These are phyloP conservation scores for Melanotaenia parkinsoni DNA, from an alignment of 2,797 vertebrate species.

Conservation along the genomic window DNA sequence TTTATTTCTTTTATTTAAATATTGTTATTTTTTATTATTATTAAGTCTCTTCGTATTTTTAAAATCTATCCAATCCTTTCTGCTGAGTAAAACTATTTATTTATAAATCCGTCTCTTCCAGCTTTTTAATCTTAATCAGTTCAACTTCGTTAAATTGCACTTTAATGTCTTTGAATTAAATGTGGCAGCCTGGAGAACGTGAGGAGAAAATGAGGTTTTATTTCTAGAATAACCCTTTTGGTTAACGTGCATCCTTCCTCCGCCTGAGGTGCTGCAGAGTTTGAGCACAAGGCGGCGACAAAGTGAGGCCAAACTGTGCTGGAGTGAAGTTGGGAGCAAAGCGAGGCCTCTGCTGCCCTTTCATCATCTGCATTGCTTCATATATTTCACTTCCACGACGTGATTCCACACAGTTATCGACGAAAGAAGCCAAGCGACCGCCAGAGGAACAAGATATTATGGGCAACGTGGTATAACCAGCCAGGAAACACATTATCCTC, in stretches of 20 bases:
- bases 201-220: not conserved
- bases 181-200: not conserved
- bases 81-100: too few species aligned
- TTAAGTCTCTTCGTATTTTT: too few species aligned
- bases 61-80: too few species aligned
- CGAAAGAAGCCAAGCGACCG: not conserved
- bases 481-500: not conserved
- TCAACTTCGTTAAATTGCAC: not conserved
- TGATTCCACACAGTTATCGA: slow-evolving; percentile 10
- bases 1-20: too few species aligned
- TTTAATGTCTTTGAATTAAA: not conserved
- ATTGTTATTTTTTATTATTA: too few species aligned
- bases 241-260: not conserved
- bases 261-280: slow-evolving; percentile 9
- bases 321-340: slow-evolving; percentile 10
- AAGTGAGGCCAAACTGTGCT: slow-evolving; percentile 41
- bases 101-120: not conserved
- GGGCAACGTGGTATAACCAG: not conserved
- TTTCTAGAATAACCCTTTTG: not conserved
- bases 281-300: slow-evolving; percentile 83
- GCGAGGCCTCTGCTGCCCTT: slow-evolving; percentile 44
- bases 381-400: not conserved
- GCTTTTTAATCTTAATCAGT: not conserved
- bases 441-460: not conserved
- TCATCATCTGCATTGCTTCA: not conserved